A percentile compares a stretch with the other conserved stretches of the same genome.
Evolutionary conservation across 2,888 invertebrate genomes (phyloP).

Genomic region (Drosophila neonasuta): DNA sequence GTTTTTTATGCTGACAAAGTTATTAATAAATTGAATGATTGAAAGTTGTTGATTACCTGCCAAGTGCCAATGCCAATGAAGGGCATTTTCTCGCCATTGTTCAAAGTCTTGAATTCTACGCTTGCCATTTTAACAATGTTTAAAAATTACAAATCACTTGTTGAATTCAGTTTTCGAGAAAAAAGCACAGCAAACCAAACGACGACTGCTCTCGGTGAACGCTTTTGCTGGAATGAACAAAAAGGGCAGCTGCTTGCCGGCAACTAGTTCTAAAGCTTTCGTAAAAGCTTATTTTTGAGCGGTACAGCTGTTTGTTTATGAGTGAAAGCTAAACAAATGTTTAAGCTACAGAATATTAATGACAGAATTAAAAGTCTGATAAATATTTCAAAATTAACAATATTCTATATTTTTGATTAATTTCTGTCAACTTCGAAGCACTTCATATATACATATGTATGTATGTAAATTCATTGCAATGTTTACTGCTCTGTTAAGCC

Average conservation of each 20-base stretch:
- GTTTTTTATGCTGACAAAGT: background rate
- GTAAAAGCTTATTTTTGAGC: conserved; percentile 1
- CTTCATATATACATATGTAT: too few relatives aligned
- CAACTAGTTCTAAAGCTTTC: conserved; percentile 3
- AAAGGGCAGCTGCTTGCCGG: conserved; percentile 12
- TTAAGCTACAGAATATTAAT: too few relatives aligned
- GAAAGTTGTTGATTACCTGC: conserved; percentile 84
- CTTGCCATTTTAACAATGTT: conserved; percentile 36
- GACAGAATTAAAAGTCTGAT: too few relatives aligned
- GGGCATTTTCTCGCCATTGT: conserved; percentile 86
- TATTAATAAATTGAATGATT: background rate
- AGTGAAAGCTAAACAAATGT: background rate
- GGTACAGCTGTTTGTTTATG: background rate
- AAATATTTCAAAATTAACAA: too few relatives aligned
- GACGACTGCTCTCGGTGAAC: conserved; percentile 16
- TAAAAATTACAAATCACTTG: conserved; percentile 28
- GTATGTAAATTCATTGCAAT: too few relatives aligned
- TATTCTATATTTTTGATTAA: too few relatives aligned
- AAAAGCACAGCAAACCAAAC: conserved; percentile 8
- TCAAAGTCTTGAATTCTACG: conserved; percentile 78
- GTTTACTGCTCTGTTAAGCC: too few relatives aligned
- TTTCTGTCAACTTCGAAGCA: too few relatives aligned
- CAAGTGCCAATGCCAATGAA: conserved; percentile 90
- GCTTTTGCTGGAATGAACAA: conserved; percentile 25
- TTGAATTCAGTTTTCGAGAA: conserved; percentile 12